Evolutionary conservation across 2,797 vertebrate genomes (phyloP).

Genomic region (Gallinago stenura): DNA sequence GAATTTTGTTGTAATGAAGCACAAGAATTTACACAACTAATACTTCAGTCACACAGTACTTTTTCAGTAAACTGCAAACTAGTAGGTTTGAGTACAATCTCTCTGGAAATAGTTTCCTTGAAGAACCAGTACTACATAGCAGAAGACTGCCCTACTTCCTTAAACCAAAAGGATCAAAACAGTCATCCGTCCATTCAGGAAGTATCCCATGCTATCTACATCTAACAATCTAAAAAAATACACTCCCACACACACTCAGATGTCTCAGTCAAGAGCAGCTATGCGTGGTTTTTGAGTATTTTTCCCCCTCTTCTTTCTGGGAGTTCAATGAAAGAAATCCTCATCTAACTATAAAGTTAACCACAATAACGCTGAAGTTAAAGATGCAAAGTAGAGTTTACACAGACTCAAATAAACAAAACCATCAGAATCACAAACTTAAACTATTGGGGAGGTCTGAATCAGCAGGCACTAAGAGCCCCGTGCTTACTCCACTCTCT

Average conservation of each 20-base stretch:
- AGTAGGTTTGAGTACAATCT: neutral
- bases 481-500: neutral
- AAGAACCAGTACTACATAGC: neutral
- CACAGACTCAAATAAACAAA: neutral
- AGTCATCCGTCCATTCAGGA: neutral
- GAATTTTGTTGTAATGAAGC: neutral
- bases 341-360: neutral
- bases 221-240: neutral
- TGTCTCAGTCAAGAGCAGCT: neutral
- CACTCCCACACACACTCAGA: neutral
- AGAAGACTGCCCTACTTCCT: neutral
- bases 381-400: neutral
- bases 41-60: neutral
- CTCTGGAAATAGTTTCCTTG: constrained; percentile 5
- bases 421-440: neutral
- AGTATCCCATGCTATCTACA: neutral
- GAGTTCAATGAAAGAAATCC: neutral
- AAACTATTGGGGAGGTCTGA: neutral
- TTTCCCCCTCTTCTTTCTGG: neutral
- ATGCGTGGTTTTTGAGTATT: neutral
- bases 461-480: neutral
- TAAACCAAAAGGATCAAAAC: neutral
- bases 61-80: neutral
- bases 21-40: neutral
- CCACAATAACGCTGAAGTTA: neutral